Conservation (phyloP, 2,888 invertebrate species). For the Drosophila meridiana region DNA sequence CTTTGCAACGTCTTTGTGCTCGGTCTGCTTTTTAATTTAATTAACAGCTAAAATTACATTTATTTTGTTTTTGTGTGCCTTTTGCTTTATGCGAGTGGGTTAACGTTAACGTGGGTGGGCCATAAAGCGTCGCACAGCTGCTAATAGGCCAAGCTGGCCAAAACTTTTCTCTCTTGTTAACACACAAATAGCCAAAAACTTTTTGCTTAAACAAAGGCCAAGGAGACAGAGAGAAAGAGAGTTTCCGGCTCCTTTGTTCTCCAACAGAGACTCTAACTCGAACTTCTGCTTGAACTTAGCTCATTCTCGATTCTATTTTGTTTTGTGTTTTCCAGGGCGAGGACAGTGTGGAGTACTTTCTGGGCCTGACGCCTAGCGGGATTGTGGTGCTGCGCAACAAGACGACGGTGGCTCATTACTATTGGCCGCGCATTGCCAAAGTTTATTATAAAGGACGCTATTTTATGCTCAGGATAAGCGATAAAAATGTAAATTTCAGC, state of each 20-base stretch:
- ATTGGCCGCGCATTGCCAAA: slow-evolving; percentile 98
- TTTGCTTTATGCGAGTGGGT: slow-evolving; percentile 36
- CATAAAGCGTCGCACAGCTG: slow-evolving; percentile 61
- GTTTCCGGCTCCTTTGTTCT: slow-evolving; percentile 27
- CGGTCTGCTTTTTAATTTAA: slow-evolving; percentile 69
- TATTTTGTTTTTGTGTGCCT: slow-evolving; percentile 33
- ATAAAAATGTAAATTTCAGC: slow-evolving; percentile 93
- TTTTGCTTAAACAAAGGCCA: slow-evolving; percentile 52
- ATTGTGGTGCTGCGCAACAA: slow-evolving; percentile 97
- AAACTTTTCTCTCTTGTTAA: slow-evolving; percentile 69
- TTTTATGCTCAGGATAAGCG: slow-evolving; percentile 97
- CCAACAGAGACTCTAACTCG: slow-evolving; percentile 37
- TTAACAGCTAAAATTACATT: slow-evolving; percentile 76
- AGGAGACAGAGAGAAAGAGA: background rate
- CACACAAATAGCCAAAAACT: slow-evolving; percentile 72
- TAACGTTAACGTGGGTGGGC: slow-evolving; percentile 26
- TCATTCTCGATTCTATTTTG: slow-evolving; percentile 45
- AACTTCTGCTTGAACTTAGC: slow-evolving; percentile 26
- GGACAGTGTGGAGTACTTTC: slow-evolving; percentile 97
- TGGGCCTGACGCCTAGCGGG: slow-evolving; percentile 97
- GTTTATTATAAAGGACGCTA: slow-evolving; percentile 98
- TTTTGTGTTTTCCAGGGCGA: slow-evolving; percentile 89
- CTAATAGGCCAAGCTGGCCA: slow-evolving; percentile 65
- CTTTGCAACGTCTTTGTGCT: slow-evolving; percentile 16
- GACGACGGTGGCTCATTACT: slow-evolving; percentile 98